Conservation (phyloP, 2,888 invertebrate genomes). For the Iphiclides podalirius region DNA sequence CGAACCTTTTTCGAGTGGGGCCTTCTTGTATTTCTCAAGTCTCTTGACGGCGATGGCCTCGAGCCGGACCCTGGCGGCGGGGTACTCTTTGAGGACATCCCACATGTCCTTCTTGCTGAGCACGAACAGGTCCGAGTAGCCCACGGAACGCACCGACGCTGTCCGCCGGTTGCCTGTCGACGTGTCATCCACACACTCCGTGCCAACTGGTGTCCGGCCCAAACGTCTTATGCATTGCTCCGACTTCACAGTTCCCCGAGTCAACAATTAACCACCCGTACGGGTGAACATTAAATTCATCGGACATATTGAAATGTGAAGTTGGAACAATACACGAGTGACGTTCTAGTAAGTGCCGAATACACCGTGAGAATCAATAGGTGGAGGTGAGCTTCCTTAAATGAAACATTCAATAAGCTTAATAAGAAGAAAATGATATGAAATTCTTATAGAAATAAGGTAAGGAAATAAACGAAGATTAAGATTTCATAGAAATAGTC, state of each 20-base stretch:
- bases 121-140: constrained; percentile 99
- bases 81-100: constrained; percentile 98
- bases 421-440: constrained; percentile 14
- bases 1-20: constrained; percentile 93
- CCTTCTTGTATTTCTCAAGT: constrained; percentile 97
- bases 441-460: constrained; percentile 27
- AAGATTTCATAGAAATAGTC: constrained; percentile 41
- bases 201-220: constrained; percentile 71
- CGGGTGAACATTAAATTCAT: not conserved
- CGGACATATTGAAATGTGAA: constrained; percentile 23
- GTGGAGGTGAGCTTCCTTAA: constrained; percentile 1
- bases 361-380: constrained; percentile 50
- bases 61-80: constrained; percentile 94
- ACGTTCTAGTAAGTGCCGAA: constrained; percentile 43
- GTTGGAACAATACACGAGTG: constrained; percentile 35
- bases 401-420: constrained; percentile 18
- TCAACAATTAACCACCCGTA: not conserved
- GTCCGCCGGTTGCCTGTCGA: constrained; percentile 96
- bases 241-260: constrained; percentile 29
- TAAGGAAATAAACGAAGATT: constrained; percentile 45
- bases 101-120: constrained; percentile 99
- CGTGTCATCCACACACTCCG: constrained; percentile 80
- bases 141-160: constrained; percentile 98
- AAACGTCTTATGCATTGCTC: constrained; percentile 45
- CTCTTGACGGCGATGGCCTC: constrained; percentile 98